Conservation (phyloP, 2,113 vertebrate genomes). For the Ophthalmolycus amberensis region DNA sequence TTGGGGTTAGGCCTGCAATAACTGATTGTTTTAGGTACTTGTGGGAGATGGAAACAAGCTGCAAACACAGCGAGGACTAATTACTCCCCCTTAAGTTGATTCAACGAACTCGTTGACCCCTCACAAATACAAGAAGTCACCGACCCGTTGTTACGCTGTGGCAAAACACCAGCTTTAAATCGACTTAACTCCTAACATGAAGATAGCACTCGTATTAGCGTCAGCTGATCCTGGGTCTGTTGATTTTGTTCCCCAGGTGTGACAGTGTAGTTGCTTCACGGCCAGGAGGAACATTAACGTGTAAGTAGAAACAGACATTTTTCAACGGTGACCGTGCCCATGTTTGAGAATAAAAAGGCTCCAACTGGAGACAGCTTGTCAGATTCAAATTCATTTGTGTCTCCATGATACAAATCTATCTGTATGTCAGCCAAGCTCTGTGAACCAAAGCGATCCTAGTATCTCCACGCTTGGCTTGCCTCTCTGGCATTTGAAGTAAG, state of each 20-base stretch:
- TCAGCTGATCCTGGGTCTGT: background rate
- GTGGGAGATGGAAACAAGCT: background rate
- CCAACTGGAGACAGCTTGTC: background rate
- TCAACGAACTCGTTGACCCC: background rate
- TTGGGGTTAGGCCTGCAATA: too few relatives aligned
- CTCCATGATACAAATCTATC: background rate
- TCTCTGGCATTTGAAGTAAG: conserved; percentile 40
- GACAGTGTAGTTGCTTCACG: background rate
- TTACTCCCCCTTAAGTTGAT: background rate
- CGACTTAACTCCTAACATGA: background rate
- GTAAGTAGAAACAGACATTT: background rate
- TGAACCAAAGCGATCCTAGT: background rate
- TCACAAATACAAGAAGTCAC: background rate
- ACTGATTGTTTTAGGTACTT: background rate
- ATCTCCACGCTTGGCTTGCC: conserved; percentile 7
- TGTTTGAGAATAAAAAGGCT: conserved; percentile 6
- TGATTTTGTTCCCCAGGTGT: background rate
- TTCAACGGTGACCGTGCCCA: background rate
- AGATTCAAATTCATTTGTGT: conserved; percentile 6
- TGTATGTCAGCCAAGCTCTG: background rate
- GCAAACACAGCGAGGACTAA: background rate
- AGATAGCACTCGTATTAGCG: too few relatives aligned
- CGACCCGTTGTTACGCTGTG: background rate
- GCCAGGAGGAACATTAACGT: background rate
- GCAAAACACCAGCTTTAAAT: background rate